These are phyloP conservation scores for Dasyornis broadbenti DNA, from an alignment of 2,113 vertebrate genomes.

Conservation along the genomic window DNA sequence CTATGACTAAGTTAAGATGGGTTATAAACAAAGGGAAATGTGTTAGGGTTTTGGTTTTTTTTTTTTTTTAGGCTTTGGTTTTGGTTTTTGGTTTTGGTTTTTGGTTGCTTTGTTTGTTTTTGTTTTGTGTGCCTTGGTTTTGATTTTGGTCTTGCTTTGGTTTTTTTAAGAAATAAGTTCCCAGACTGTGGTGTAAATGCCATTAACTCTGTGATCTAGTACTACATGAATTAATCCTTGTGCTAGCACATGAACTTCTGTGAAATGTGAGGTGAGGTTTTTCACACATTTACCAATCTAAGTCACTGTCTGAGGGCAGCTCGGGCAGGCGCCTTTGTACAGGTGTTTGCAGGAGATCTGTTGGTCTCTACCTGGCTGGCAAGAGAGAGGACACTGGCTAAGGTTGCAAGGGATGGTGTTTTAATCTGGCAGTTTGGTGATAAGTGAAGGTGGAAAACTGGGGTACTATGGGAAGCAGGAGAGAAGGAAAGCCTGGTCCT, in stretches of 20 bases:
- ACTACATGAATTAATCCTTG: neutral
- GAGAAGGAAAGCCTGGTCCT: neutral
- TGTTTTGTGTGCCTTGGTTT: neutral
- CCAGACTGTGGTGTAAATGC: neutral
- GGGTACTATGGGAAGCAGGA: neutral
- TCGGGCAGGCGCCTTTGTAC: accelerated
- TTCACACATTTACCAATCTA: neutral
- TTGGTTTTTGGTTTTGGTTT: neutral
- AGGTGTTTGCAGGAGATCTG: neutral
- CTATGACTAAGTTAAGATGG: neutral
- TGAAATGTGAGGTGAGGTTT: neutral
- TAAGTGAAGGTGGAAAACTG: neutral
- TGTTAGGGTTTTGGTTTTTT: neutral
- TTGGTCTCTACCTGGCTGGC: neutral
- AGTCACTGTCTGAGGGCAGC: too few relatives aligned
- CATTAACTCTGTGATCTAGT: neutral
- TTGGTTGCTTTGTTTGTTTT: neutral
- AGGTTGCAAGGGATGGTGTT: neutral
- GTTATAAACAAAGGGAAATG: neutral
- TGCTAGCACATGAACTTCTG: neutral
- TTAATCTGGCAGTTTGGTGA: neutral
- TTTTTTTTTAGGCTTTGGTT: neutral
- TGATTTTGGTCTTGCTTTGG: neutral
- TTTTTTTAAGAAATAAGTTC: neutral
- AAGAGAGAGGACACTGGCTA: neutral